Evolutionary conservation across 2,113 vertebrate species (phyloP).

Genomic region (Cathartes aura): DNA sequence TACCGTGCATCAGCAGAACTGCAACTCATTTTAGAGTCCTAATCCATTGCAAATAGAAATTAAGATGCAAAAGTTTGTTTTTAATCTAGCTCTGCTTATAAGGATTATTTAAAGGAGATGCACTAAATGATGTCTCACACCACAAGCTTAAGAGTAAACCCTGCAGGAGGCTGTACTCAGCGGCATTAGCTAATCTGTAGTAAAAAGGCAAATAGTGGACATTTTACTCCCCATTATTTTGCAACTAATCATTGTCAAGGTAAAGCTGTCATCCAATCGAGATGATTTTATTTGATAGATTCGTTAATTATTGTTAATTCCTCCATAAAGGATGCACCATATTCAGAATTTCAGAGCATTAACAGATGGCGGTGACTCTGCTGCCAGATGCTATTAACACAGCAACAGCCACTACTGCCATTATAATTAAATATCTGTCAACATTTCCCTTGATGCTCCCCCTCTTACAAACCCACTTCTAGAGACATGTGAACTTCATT

Average conservation of each 20-base stretch:
- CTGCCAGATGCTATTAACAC: slow-evolving; percentile 12
- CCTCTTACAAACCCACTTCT: neutral
- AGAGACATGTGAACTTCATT: neutral
- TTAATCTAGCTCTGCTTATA: neutral
- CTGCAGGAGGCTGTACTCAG: neutral
- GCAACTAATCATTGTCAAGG: slow-evolving; percentile 15
- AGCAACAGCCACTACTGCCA: neutral
- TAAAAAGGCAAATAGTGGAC: neutral
- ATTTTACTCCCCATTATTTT: neutral
- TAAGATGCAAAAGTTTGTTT: neutral
- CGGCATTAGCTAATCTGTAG: neutral
- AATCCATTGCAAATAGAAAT: neutral
- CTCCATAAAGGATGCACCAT: neutral
- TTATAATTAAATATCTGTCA: slow-evolving; percentile 25
- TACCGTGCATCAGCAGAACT: neutral
- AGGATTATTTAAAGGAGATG: neutral
- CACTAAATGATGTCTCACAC: neutral
- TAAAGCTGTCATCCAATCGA: slow-evolving; percentile 34
- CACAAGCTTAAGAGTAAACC: neutral
- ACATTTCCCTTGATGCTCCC: slow-evolving; percentile 2
- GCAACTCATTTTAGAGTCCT: neutral
- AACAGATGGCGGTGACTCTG: slow-evolving; percentile 20
- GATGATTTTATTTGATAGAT: slow-evolving; percentile 37
- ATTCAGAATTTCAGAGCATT: neutral
- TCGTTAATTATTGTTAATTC: slow-evolving; percentile 29